Evolutionary conservation across 2,797 vertebrate genomes (phyloP), one percentile per base, ranked within the genome.

Genomic region (Gephyroberyx darwinii): DNA sequence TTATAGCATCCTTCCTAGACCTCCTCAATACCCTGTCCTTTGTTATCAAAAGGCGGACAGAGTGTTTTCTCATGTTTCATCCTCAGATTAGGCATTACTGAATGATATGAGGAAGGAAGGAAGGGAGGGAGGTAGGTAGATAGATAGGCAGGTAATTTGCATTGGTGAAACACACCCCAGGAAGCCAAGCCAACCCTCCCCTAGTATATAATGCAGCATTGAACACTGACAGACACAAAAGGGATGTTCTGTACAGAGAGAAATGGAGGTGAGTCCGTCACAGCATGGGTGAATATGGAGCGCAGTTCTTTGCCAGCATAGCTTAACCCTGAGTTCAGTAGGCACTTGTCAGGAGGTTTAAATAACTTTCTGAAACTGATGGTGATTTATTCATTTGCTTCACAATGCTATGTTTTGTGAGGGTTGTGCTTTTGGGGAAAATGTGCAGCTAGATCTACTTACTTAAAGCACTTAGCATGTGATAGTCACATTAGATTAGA

Each of bases 181-280:
- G 7, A 43, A 2, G n/a, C 26, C n/a, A n/a, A n/a, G n/a, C n/a
- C n/a, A n/a, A n/a, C n/a, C n/a, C n/a, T n/a, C n/a, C n/a, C n/a
- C 43, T 47, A 3, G 0, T 5, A 5, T 71, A 8, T 35, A 60
- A 62, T 1, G 47, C 35, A 51, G 54, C 45, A 14, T 16, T 37
- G 3, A 58, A 19, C 39, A 41, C 8, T 47, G 19, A 45, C 16
- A 26, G 65, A 45, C 20, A 33, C 0, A 16, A 26, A 62, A 30
- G 26, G 17, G 22, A 13, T 35, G 26, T 50, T 17, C 47, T 60
- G 26, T 30, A 19, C 22, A 33, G 20, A 53, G 22, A 50, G 45
- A 41, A 17, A 26, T 26, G n/a, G 55, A 65, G 71, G 69, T 63
- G 61, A 77, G 74, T 71, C 3, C 58, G 4, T 33, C 22, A 14